Evolutionary conservation across 2,113 vertebrate genomes (phyloP).

Genomic region (Naja naja): DNA sequence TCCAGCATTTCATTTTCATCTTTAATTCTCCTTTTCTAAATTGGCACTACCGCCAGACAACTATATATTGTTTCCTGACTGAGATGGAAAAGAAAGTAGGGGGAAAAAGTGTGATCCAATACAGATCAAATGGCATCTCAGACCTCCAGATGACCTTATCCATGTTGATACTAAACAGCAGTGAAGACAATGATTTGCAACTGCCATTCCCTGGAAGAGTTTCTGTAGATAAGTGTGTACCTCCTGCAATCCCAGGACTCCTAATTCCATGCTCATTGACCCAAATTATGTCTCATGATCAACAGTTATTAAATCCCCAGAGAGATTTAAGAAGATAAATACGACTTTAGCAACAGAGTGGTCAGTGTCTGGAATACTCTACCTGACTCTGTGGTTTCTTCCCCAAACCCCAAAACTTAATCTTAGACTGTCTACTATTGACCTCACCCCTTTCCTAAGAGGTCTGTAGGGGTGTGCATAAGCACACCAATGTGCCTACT

Average conservation of each 20-base stretch:
- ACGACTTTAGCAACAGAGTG: too few species aligned
- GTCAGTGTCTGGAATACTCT: too few species aligned
- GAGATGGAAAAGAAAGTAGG: not conserved
- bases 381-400: too few species aligned
- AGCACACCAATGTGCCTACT: too few species aligned
- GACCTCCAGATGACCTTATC: not conserved
- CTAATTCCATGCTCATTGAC: not conserved
- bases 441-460: too few species aligned
- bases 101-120: not conserved
- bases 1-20: not conserved
- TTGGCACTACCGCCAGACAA: not conserved
- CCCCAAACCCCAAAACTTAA: too few species aligned
- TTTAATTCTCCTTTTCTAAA: not conserved
- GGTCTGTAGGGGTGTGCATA: too few species aligned
- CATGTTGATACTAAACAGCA: not conserved
- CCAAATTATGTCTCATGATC: not conserved
- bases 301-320: not conserved
- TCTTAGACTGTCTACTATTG: too few species aligned
- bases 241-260: not conserved
- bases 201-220: not conserved
- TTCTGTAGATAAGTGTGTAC: not conserved
- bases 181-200: not conserved
- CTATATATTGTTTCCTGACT: not conserved
- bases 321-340: not conserved
- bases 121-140: not conserved